Conservation (phyloP, 2,888 invertebrate genomes). For the Eupeodes latifasciatus region DNA sequence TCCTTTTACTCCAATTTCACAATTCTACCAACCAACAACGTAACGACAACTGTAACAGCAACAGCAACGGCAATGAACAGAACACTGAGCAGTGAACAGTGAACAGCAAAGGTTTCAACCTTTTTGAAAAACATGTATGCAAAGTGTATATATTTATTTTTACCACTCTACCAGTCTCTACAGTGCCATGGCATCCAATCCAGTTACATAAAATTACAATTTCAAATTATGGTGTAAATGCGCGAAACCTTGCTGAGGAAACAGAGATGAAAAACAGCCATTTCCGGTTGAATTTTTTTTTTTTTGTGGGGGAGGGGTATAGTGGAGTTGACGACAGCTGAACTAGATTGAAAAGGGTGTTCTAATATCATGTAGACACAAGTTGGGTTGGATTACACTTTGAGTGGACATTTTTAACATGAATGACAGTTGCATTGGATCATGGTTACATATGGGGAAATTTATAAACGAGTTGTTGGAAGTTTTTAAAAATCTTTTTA, state of each 20-base stretch:
- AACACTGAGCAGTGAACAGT: background rate
- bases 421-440: no score
- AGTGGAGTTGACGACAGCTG: no score
- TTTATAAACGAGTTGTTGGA: no score
- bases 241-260: background rate
- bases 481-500: no score
- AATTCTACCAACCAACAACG: background rate
- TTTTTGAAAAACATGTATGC: background rate
- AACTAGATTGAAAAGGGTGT: background rate
- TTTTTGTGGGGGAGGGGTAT: no score
- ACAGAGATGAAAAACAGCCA: background rate
- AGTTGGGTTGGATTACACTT: background rate
- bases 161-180: background rate
- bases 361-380: background rate
- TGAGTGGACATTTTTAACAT: background rate
- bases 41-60: no score
- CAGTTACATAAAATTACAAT: constrained; percentile 57
- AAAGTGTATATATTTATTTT: constrained; percentile 16
- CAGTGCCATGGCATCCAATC: background rate
- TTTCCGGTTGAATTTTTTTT: constrained; percentile 7
- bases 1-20: constrained; percentile 29
- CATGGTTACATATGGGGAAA: no score
- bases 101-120: constrained; percentile 7
- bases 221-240: constrained; percentile 52
- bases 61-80: no score